Base-by-base conservation (phyloP, 2,797 vertebrate genomes). In the Malurus splendens region DNA sequence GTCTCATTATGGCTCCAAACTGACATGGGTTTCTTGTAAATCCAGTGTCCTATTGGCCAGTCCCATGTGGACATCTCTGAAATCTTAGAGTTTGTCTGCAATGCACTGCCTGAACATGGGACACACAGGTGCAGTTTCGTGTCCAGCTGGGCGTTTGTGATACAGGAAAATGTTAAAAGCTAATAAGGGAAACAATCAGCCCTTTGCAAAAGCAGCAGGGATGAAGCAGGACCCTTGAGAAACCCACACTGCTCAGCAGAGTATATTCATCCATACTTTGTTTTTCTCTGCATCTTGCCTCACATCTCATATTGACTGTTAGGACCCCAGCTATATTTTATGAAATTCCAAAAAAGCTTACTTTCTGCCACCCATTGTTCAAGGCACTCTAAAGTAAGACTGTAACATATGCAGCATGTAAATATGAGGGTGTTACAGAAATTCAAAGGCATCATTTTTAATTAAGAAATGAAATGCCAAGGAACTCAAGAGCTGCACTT, bases 141-240 rank as follows among this genome's bases (percentile, higher is more conserved):
- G 32, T 27, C 36, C 54, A 24, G 47, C 5, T 36, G 27, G 27
- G 14, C 10, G 24, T 54, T 24, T 42, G 25, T 36, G 47, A 60
- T 41, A 54, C 22, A 20, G 30, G 14, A 22, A 36, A 73, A 17
- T 54, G 7, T 33, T 36, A 44, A 54, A 80, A n/a, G 7, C n/a
- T 36, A 13, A 19, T 0, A 0, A 23, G 15, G 47, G 25, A 51
- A 64, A 24, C 9, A 65, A 12, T 24, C 0, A 0, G 10, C 10
- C 17, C 10, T 32, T 36, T 42, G 9, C 4, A 42, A 48, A 86
- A 60, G 23, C 9, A 48, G 24, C 6, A 42, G 41, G 24, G 11
- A 52, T 59, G 45, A 55, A 77, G 57, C 16, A 62, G 16, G 6
- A 45, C 25, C 13, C 38, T 77, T 81, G 44, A 87, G 57, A 80